These are phyloP conservation scores for Drosophila serrata DNA, from an alignment of 1,140 invertebrate species.

Conservation along the genomic window DNA sequence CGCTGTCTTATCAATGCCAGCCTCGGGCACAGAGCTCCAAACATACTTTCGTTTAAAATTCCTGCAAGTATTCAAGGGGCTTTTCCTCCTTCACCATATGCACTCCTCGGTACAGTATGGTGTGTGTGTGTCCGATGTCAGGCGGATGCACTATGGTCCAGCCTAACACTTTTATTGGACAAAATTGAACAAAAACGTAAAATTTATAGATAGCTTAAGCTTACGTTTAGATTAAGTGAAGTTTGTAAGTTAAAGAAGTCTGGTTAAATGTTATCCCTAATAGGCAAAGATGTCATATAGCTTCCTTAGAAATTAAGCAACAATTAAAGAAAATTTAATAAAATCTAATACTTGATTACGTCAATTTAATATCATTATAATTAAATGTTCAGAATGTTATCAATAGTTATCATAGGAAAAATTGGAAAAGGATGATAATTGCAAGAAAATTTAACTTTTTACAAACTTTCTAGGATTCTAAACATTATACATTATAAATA, in stretches of 20 bases:
- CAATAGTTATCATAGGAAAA: too few relatives aligned
- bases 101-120: background rate
- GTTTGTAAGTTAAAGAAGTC: too few relatives aligned
- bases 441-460: too few relatives aligned
- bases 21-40: conserved; percentile 37
- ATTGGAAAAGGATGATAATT: too few relatives aligned
- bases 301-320: background rate
- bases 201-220: background rate
- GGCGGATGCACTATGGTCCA: conserved; percentile 20
- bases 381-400: too few relatives aligned
- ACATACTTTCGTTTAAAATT: conserved; percentile 49
- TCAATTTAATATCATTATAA: too few relatives aligned
- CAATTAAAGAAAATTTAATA: too few relatives aligned
- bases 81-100: background rate
- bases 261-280: background rate
- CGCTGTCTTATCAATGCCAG: conserved; percentile 69
- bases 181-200: too few relatives aligned
- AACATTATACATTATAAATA: too few relatives aligned
- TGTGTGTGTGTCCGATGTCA: conserved; percentile 44
- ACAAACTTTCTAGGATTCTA: too few relatives aligned
- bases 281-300: background rate
- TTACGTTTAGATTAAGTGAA: too few relatives aligned
- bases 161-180: background rate
- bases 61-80: conserved; percentile 26
- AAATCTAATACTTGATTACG: too few relatives aligned